Percentiles rank a stretch among this genome's conserved stretches.
phyloP scores from a whole-genome alignment of 2,888 invertebrate species.

The Athalia circularis region DNA sequence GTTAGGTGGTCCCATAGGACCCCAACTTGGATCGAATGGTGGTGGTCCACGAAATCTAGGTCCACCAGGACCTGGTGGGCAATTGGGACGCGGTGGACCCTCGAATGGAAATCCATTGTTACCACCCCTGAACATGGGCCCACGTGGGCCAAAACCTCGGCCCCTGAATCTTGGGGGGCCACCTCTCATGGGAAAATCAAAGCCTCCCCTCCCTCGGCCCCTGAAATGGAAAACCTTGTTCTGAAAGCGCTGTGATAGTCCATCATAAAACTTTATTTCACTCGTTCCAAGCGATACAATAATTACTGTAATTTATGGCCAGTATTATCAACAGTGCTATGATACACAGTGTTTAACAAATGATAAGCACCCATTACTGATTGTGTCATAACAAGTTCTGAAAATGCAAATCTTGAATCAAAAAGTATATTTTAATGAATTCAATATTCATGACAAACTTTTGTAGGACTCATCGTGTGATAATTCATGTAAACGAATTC shows the following conservation, averaged over 20 bases:
- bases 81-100: conserved; percentile 75
- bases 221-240: conserved; percentile 56
- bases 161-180: conserved; percentile 82
- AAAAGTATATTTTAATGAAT: neutral
- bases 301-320: neutral
- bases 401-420: too few species aligned
- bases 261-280: neutral
- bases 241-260: neutral
- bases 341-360: too few species aligned
- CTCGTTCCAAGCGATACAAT: neutral
- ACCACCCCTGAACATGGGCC: conserved; percentile 75
- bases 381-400: neutral
- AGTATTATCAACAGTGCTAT: too few species aligned
- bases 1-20: conserved; percentile 78
- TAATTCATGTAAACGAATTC: neutral
- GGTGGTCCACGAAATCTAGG: conserved; percentile 77
- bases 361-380: too few species aligned
- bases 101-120: conserved; percentile 75
- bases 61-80: conserved; percentile 72
- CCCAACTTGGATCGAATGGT: conserved; percentile 83
- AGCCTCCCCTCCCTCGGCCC: conserved; percentile 73
- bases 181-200: conserved; percentile 72
- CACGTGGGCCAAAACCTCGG: conserved; percentile 78
- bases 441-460: neutral
- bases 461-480: neutral